Conservation (phyloP, 2,888 invertebrate genomes). For the Oithona nana region DNA sequence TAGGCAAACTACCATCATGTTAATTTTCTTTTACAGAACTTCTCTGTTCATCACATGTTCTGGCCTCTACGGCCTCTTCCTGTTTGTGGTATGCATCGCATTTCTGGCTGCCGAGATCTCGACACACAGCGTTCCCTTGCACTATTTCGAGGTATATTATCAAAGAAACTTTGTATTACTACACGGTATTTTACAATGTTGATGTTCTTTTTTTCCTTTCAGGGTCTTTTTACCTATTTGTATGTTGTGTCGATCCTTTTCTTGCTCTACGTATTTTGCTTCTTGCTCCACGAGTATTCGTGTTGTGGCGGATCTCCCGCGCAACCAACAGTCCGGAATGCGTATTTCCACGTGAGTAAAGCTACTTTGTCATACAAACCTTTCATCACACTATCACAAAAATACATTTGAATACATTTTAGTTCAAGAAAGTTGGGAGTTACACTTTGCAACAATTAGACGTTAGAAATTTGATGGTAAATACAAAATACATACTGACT, state of each 20-base stretch:
- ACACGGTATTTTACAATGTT: too few species aligned
- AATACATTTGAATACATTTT: not conserved
- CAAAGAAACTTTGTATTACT: not conserved
- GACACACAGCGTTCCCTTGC: slow-evolving; percentile 71
- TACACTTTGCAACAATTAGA: not conserved
- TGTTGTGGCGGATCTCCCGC: slow-evolving; percentile 13
- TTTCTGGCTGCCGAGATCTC: slow-evolving; percentile 87
- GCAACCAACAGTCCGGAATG: slow-evolving; percentile 3
- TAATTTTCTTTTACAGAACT: slow-evolving; percentile 45
- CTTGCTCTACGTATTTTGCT: slow-evolving; percentile 81
- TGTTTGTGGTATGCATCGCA: slow-evolving; percentile 79
- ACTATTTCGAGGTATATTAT: slow-evolving; percentile 54
- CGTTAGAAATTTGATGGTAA: not conserved
- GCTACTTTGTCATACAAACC: not conserved
- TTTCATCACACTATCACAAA: not conserved
- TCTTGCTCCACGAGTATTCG: slow-evolving; percentile 60
- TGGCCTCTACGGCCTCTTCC: slow-evolving; percentile 82
- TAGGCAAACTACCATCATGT: not conserved
- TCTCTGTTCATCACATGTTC: slow-evolving; percentile 87
- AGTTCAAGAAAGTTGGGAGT: not conserved
- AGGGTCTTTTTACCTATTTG: slow-evolving; percentile 79
- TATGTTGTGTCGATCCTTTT: slow-evolving; percentile 83
- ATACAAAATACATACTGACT: not conserved
- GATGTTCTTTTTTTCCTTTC: slow-evolving; percentile 19
- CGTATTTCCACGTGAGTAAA: slow-evolving; percentile 12